phyloP scores from a whole-genome alignment of 1,140 invertebrate genomes.

The Leptopilina clavipes region DNA sequence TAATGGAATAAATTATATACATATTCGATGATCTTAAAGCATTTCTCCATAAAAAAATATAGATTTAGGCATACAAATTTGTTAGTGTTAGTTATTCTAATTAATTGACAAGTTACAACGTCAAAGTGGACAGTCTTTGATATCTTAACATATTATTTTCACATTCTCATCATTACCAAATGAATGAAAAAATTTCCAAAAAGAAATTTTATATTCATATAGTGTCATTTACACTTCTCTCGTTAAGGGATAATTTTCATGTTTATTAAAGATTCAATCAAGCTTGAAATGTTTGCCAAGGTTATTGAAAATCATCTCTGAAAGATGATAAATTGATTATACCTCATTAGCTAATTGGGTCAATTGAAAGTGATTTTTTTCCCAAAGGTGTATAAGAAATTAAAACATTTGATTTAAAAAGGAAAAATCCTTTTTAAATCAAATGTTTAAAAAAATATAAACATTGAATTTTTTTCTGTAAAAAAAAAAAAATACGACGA shows the following conservation, averaged over 20 bases:
- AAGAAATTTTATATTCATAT: not conserved
- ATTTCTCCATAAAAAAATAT: not conserved
- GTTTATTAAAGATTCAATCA: constrained; percentile 15
- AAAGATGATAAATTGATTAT: not conserved
- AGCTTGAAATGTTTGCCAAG: not conserved
- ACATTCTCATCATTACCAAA: not conserved
- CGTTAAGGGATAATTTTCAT: constrained; percentile 2
- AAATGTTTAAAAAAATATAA: no score
- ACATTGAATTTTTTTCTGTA: no score
- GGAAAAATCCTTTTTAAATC: no score
- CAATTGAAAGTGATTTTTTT: constrained; percentile 2
- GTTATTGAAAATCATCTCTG: not conserved
- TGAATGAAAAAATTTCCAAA: not conserved
- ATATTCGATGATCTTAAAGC: not conserved
- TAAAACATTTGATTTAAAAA: no score
- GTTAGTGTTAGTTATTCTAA: not conserved
- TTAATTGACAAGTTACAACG: constrained; percentile 9
- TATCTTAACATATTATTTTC: not conserved
- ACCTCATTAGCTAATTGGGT: constrained; percentile 6
- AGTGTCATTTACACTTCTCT: not conserved
- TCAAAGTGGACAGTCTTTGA: not conserved
- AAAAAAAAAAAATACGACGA: no score
- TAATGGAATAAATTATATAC: not conserved
- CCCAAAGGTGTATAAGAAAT: no score
- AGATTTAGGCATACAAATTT: no score